A percentile compares a stretch with the other conserved stretches of the same genome.
Evolutionary conservation across 2,797 vertebrate genomes (phyloP).

Genomic region (Gorsachius magnificus): DNA sequence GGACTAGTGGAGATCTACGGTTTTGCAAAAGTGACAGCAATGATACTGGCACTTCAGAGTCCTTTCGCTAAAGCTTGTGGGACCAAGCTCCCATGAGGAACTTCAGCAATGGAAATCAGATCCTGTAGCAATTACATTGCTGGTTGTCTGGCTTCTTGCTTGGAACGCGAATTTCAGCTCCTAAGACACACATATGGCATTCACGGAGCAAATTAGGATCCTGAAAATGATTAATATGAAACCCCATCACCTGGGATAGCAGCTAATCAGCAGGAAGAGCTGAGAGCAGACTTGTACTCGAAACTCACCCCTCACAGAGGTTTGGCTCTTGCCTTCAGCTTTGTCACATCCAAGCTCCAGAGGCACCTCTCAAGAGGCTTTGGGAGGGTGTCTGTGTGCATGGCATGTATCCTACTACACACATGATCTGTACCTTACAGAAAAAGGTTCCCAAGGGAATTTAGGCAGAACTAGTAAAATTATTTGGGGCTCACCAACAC

Average conservation of each 20-base stretch:
- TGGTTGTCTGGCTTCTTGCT: background rate
- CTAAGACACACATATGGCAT: background rate
- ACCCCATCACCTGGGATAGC: background rate
- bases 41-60: background rate
- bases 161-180: background rate
- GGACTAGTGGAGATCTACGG: background rate
- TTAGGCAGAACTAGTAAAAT: background rate
- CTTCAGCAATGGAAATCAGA: background rate
- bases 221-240: background rate
- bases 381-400: accelerated
- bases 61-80: background rate
- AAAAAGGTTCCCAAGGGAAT: background rate
- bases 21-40: background rate
- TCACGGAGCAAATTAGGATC: background rate
- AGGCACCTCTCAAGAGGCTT: background rate
- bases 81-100: background rate
- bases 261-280: background rate
- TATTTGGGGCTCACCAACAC: background rate
- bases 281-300: background rate
- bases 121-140: background rate
- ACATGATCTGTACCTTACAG: background rate
- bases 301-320: background rate
- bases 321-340: background rate
- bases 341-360: background rate
- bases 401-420: background rate